Evolutionary conservation across 2,888 invertebrate genomes (phyloP), one percentile per base, ranked within the genome.

Genomic region (Hoplodrina ambigua): DNA sequence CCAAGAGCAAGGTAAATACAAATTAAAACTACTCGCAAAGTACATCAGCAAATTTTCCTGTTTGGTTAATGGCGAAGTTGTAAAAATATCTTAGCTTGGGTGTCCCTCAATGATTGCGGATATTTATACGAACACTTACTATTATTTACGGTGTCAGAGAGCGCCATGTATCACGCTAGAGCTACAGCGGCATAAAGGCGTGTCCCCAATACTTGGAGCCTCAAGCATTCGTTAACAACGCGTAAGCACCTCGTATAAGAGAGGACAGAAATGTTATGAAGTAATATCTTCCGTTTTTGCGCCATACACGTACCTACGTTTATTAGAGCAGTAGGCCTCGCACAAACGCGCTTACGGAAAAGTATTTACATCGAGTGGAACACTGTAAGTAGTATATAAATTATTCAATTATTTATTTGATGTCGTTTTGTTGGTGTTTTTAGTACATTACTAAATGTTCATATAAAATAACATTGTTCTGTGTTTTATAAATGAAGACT

Each of bases 81-180:
- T 59, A 69, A 67, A 63, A 78, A 78, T 64, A 72, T 69, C 41
- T 69, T 69, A 46, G 55, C 37, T 6, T 46, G 46, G 37, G 60
- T 69, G 63, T 81, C 58, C 69, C 30, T 59, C 56, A 69, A 63
- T 78, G 67, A 84, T 84, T 70, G 60, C 63, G 58, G 74, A 84
- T 81, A 84, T 81, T 84, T 84, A 81, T 78, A 74, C 62, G 68
- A 78, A 64, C 81, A 84, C 81, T 81, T 81, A 82, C 61, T 74
- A 67, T 69, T 84, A 81, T 81, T 81, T 81, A 82, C 37, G 79
- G 74, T 64, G 75, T 59, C 61, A 62, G 44, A 20, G 60, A 46
- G 70, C 58, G 59, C 61, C 54, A 66, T 82, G 74, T 82, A 61
- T 82, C 74, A 78, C 55, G 46, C 55, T 44, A 52, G 58, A 44